Percentiles rank a stretch among this genome's conserved stretches.
Conservation (phyloP, 2,888 invertebrate species). For the Drosophila siamana region DNA sequence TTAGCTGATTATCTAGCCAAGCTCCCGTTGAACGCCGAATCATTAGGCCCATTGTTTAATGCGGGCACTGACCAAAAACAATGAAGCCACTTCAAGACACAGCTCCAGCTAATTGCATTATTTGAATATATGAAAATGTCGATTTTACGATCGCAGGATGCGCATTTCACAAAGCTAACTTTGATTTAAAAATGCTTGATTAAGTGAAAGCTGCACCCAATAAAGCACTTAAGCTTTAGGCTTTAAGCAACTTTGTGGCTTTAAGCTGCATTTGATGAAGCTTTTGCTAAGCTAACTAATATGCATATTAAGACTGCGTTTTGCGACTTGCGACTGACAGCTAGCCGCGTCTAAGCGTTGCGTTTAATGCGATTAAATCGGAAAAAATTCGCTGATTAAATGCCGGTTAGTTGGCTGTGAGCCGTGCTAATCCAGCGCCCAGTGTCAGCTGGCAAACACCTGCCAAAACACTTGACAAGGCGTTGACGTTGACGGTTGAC, state of each 20-base stretch:
- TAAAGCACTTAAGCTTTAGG: too few relatives aligned
- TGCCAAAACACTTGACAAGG: conserved; percentile 43
- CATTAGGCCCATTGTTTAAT: conserved; percentile 15
- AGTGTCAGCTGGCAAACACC: conserved; percentile 60
- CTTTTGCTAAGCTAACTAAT: too few relatives aligned
- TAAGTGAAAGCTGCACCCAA: too few relatives aligned
- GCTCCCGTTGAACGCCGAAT: conserved; percentile 43
- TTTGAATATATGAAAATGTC: too few relatives aligned
- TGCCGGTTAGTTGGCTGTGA: conserved; percentile 16
- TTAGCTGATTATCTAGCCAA: conserved; percentile 31
- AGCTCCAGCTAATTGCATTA: too few relatives aligned
- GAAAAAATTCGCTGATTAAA: conserved; percentile 8
- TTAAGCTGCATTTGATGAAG: too few relatives aligned
- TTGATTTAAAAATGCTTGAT: too few relatives aligned
- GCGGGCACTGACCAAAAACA: background rate
- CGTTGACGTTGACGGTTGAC: conserved; percentile 7
- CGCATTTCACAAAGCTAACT: too few relatives aligned
- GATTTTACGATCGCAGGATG: too few relatives aligned
- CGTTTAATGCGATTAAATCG: conserved; percentile 16
- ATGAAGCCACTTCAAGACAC: background rate
- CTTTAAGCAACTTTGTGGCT: too few relatives aligned
- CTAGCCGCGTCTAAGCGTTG: background rate
- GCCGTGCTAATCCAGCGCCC: conserved; percentile 47
- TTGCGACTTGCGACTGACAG: too few relatives aligned
- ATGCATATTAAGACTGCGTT: too few relatives aligned